A percentile compares a stretch with the other conserved stretches of the same genome.
Evolutionary conservation across 2,888 invertebrate species (phyloP).

Genomic region (Hydropsyche betteni): DNA sequence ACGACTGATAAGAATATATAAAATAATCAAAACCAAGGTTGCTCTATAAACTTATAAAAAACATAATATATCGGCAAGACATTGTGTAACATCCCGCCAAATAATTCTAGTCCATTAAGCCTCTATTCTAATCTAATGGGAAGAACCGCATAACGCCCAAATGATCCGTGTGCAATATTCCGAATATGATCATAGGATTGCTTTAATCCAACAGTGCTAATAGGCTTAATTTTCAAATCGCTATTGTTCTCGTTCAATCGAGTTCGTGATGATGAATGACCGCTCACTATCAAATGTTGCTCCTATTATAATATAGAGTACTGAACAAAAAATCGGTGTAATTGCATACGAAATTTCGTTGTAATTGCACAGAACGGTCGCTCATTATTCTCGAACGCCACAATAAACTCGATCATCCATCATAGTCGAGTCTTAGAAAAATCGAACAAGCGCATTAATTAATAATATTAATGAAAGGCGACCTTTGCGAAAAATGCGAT

Average conservation of each 20-base stretch:
- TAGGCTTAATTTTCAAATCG: background rate
- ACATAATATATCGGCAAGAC: too few species aligned
- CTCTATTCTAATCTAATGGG: too few species aligned
- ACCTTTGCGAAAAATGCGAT: slow-evolving; percentile 11
- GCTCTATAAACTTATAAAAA: too few species aligned
- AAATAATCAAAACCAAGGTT: too few species aligned
- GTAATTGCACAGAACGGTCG: slow-evolving; percentile 11
- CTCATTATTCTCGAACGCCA: background rate
- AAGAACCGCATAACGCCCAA: too few species aligned
- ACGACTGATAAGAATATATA: too few species aligned
- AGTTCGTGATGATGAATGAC: slow-evolving; percentile 17
- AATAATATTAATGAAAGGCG: slow-evolving; percentile 23
- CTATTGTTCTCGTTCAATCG: slow-evolving; percentile 4
- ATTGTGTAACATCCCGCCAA: too few species aligned
- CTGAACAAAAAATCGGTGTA: background rate
- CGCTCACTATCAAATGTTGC: background rate
- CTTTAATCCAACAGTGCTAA: too few species aligned
- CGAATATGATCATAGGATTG: too few species aligned
- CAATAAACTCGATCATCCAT: slow-evolving; percentile 3
- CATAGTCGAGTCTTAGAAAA: slow-evolving; percentile 15
- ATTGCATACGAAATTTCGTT: slow-evolving; percentile 16
- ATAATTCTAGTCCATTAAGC: too few species aligned
- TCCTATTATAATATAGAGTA: slow-evolving; percentile 15
- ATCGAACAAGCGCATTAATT: slow-evolving; percentile 20
- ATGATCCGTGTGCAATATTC: too few species aligned